Evolutionary conservation across 2,888 invertebrate genomes (phyloP).

Genomic region (Nephrotoma appendiculata): DNA sequence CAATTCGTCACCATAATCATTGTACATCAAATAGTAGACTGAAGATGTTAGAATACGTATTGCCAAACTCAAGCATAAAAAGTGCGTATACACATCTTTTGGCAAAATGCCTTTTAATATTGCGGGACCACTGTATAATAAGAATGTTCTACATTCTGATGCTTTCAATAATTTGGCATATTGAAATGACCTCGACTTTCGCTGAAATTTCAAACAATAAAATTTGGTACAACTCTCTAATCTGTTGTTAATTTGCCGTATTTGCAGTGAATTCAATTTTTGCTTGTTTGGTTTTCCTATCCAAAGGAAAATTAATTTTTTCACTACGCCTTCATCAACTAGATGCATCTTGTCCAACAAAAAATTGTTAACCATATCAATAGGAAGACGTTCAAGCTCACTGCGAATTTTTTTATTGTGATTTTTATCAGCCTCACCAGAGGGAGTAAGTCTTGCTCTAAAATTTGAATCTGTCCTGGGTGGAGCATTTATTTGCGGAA

Average conservation of each 20-base stretch:
- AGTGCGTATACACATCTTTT: neutral
- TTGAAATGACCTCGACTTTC: neutral
- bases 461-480: too few species aligned
- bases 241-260: neutral
- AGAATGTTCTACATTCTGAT: neutral
- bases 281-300: neutral
- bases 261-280: neutral
- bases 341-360: neutral
- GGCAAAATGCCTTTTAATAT: neutral
- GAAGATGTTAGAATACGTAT: neutral
- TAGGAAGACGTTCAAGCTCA: too few species aligned
- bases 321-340: neutral
- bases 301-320: neutral
- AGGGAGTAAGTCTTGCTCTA: too few species aligned
- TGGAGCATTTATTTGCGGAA: too few species aligned
- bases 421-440: too few species aligned
- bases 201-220: neutral
- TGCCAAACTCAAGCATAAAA: neutral
- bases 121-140: neutral
- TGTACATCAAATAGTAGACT: too few species aligned
- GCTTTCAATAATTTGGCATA: neutral
- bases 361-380: neutral
- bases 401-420: too few species aligned
- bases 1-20: neutral
- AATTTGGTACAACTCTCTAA: too few species aligned